Evolutionary conservation across 2,113 vertebrate genomes (phyloP).

Genomic region (Burhinus oedicnemus): DNA sequence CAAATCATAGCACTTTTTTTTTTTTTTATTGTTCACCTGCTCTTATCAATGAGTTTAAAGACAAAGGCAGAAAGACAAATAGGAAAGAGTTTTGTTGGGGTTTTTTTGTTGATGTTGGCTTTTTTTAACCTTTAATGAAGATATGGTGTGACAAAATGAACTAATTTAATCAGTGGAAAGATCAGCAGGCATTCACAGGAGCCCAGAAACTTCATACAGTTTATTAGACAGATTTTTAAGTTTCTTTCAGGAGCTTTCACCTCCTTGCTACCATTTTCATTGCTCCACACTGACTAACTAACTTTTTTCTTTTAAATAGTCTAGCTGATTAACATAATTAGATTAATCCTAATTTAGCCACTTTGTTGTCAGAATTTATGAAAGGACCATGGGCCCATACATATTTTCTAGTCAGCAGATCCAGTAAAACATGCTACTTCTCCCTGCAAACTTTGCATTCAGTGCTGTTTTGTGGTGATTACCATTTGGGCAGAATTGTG

Average conservation of each 20-base stretch:
- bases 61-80: background rate
- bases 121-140: background rate
- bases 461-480: background rate
- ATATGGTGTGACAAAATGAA: background rate
- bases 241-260: background rate
- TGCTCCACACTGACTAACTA: background rate
- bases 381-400: background rate
- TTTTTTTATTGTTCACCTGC: background rate
- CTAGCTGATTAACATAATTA: constrained; percentile 4
- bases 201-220: background rate
- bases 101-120: background rate
- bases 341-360: background rate
- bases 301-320: background rate
- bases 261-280: background rate
- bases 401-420: background rate
- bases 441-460: background rate
- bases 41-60: background rate
- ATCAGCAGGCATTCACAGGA: background rate
- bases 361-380: background rate
- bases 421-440: background rate
- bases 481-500: background rate
- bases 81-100: background rate
- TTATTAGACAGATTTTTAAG: background rate
- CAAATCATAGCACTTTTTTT: background rate
- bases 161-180: background rate